Conservation (phyloP, 2,113 vertebrate species). For the Zosterops lateralis region DNA sequence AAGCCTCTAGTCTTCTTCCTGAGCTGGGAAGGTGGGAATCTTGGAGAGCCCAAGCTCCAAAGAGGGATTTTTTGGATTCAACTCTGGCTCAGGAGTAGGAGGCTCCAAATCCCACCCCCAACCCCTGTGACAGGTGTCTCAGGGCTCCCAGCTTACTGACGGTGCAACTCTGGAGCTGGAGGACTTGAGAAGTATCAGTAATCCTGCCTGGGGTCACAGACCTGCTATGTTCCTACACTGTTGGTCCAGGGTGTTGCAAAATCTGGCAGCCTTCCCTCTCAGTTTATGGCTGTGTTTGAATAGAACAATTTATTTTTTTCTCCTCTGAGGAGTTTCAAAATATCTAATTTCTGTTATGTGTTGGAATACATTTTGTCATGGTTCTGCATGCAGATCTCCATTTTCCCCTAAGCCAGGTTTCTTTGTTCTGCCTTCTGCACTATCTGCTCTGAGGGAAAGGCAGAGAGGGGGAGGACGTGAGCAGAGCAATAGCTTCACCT, state of each 20-base stretch:
- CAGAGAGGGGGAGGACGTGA: not conserved
- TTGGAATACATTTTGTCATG: not conserved
- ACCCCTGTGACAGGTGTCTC: fast-evolving
- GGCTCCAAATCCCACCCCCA: not conserved
- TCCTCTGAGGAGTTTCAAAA: not conserved
- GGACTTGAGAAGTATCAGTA: not conserved
- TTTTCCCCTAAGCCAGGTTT: not conserved
- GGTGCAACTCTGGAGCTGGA: not conserved
- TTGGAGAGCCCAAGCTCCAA: not conserved
- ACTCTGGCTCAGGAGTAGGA: not conserved
- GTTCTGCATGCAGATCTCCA: not conserved
- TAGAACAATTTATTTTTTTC: not conserved
- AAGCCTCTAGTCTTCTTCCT: not conserved
- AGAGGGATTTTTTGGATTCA: not conserved
- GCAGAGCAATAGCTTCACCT: not conserved
- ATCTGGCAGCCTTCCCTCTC: not conserved
- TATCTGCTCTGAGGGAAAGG: not conserved
- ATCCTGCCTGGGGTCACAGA: not conserved
- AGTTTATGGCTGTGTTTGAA: not conserved
- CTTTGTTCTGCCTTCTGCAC: not conserved
- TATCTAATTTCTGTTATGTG: not conserved
- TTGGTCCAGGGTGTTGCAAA: not conserved
- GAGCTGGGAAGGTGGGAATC: not conserved
- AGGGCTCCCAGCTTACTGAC: not conserved
- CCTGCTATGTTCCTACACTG: not conserved